Percentiles rank a stretch among this genome's conserved stretches.
Evolutionary conservation across 2,113 vertebrate genomes (phyloP).

Genomic region (Hydrochoerus hydrochaeris): DNA sequence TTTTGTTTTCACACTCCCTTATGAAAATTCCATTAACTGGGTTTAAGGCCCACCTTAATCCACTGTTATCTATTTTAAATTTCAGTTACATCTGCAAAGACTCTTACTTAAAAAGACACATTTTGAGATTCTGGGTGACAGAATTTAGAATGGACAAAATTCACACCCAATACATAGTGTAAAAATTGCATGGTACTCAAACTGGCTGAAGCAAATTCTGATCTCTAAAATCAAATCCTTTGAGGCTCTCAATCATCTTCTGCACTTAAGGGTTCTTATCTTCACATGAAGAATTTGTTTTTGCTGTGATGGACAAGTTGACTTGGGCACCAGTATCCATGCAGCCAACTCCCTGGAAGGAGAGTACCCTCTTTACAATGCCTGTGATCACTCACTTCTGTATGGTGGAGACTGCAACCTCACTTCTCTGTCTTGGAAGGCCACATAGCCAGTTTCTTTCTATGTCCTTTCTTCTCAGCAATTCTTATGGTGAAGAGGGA

Average conservation of each 20-base stretch:
- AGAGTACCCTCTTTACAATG: background rate
- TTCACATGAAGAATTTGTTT: background rate
- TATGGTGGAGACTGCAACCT: background rate
- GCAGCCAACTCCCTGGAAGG: background rate
- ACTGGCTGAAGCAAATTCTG: background rate
- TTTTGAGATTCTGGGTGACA: background rate
- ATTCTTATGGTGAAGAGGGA: background rate
- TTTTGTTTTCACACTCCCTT: background rate
- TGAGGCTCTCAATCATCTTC: background rate
- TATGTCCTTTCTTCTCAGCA: background rate
- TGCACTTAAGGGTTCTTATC: background rate
- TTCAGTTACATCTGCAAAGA: background rate
- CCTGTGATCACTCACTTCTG: background rate
- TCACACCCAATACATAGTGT: background rate
- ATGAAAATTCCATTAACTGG: background rate
- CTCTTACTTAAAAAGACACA: background rate
- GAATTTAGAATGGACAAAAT: background rate
- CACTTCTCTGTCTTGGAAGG: background rate
- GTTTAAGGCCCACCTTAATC: background rate
- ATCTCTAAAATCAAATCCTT: background rate
- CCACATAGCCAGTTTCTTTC: background rate
- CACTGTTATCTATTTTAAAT: background rate
- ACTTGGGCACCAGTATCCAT: background rate
- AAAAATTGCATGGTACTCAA: background rate
- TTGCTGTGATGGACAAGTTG: background rate